These are phyloP conservation scores for Nicator chloris DNA, from an alignment of 2,113 vertebrate genomes.

Conservation along the genomic window DNA sequence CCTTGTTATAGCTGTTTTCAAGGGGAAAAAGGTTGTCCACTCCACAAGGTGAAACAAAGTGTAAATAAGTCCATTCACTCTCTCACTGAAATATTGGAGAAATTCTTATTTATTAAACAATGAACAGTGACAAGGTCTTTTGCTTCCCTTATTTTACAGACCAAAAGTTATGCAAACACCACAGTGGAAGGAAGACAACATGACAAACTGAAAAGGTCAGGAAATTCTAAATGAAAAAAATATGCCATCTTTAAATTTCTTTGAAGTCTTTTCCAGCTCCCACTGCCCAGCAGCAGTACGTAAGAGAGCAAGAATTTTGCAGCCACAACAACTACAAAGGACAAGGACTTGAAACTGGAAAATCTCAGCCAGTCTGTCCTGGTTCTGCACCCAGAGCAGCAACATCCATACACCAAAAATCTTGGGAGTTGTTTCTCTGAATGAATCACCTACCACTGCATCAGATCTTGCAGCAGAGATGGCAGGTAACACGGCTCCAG, in stretches of 20 bases:
- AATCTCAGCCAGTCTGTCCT: background rate
- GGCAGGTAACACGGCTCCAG: background rate
- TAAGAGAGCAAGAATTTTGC: background rate
- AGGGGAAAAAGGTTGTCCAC: background rate
- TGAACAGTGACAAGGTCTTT: background rate
- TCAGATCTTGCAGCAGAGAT: background rate
- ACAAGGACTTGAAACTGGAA: background rate
- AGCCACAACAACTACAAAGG: background rate
- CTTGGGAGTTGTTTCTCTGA: accelerated
- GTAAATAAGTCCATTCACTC: background rate
- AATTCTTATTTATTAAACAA: background rate
- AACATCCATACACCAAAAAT: background rate
- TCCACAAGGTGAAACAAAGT: background rate
- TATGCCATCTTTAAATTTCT: slow-evolving; percentile 33
- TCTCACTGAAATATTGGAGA: background rate
- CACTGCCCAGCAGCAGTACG: background rate
- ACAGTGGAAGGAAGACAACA: background rate
- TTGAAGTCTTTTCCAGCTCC: slow-evolving; percentile 29
- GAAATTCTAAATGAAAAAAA: slow-evolving; percentile 42
- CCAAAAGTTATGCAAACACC: slow-evolving; percentile 12
- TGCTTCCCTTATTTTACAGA: slow-evolving; percentile 34
- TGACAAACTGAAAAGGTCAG: slow-evolving; percentile 15
- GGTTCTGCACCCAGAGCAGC: background rate
- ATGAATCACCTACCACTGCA: background rate
- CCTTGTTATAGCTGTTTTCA: background rate